Evolutionary conservation across 2,888 invertebrate genomes (phyloP).

Genomic region (Dynastes grantii): DNA sequence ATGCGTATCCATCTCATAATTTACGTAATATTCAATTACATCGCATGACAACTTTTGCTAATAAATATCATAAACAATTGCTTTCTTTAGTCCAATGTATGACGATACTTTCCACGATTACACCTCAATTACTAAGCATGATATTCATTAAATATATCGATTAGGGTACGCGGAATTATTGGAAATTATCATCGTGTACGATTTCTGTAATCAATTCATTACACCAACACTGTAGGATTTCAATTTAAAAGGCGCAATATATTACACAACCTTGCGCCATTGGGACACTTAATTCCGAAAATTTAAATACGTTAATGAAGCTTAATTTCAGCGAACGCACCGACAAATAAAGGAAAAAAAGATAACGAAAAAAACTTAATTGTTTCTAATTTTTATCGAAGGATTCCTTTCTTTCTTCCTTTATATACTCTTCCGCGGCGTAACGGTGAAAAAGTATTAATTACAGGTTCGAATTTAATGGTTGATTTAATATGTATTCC

Average conservation of each 20-base stretch:
- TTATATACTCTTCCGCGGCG: neutral
- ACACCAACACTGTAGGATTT: slow-evolving; percentile 1
- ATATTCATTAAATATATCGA: slow-evolving; percentile 18
- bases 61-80: too few relatives aligned
- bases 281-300: slow-evolving; percentile 31
- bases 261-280: slow-evolving; percentile 18
- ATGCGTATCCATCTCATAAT: too few relatives aligned
- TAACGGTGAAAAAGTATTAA: slow-evolving; percentile 41
- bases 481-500: slow-evolving; percentile 43
- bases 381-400: slow-evolving; percentile 30
- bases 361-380: slow-evolving; percentile 11
- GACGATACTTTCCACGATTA: neutral
- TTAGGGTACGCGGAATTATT: slow-evolving; percentile 1
- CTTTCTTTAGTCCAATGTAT: too few relatives aligned
- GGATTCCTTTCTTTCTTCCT: neutral
- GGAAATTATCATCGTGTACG: neutral
- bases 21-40: slow-evolving; percentile 1
- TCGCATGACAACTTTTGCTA: neutral
- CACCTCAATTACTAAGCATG: slow-evolving; percentile 2
- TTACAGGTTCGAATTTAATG: slow-evolving; percentile 36
- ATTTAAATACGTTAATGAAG: slow-evolving; percentile 41
- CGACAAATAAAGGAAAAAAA: slow-evolving; percentile 1
- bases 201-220: slow-evolving; percentile 26
- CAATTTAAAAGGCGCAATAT: slow-evolving; percentile 4
- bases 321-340: slow-evolving; percentile 16